Evolutionary conservation across 2,113 vertebrate genomes (phyloP).

Genomic region (Oryzias celebensis): DNA sequence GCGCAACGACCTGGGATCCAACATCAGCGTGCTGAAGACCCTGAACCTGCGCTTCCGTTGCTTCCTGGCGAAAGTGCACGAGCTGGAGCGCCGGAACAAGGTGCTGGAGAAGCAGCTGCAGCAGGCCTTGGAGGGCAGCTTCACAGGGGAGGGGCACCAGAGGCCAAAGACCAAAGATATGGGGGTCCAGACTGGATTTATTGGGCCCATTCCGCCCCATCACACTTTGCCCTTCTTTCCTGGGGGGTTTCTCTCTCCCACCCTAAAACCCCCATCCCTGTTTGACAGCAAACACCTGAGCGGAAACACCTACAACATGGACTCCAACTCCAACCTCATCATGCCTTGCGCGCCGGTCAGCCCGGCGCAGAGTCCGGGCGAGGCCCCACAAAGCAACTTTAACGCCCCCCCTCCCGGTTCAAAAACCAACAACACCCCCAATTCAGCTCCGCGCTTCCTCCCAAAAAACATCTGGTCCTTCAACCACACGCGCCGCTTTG

Average conservation of each 20-base stretch:
- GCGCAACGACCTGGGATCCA: slow-evolving; percentile 85
- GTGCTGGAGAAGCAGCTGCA: slow-evolving; percentile 85
- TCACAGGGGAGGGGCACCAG: slow-evolving; percentile 41
- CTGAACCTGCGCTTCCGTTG: slow-evolving; percentile 87
- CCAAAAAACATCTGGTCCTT: slow-evolving; percentile 83
- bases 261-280: slow-evolving; percentile 47
- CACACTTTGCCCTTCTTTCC: slow-evolving; percentile 60
- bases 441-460: slow-evolving; percentile 68
- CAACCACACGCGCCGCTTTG: slow-evolving; percentile 78
- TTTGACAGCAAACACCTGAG: slow-evolving; percentile 36
- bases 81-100: slow-evolving; percentile 85
- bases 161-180: slow-evolving; percentile 74
- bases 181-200: slow-evolving; percentile 79
- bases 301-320: slow-evolving; percentile 37
- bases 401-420: slow-evolving; percentile 28
- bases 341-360: slow-evolving; percentile 23
- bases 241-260: slow-evolving; percentile 63
- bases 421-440: slow-evolving; percentile 12
- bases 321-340: slow-evolving; percentile 69
- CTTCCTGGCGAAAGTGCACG: slow-evolving; percentile 87
- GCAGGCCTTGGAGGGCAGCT: slow-evolving; percentile 65
- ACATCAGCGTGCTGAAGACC: slow-evolving; percentile 87
- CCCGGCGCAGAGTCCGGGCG: slow-evolving; percentile 48
- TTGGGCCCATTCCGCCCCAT: slow-evolving; percentile 49
- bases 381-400: slow-evolving; percentile 18